Conservation (phyloP, 2,113 vertebrate species). For the Herpetotheres cachinnans region DNA sequence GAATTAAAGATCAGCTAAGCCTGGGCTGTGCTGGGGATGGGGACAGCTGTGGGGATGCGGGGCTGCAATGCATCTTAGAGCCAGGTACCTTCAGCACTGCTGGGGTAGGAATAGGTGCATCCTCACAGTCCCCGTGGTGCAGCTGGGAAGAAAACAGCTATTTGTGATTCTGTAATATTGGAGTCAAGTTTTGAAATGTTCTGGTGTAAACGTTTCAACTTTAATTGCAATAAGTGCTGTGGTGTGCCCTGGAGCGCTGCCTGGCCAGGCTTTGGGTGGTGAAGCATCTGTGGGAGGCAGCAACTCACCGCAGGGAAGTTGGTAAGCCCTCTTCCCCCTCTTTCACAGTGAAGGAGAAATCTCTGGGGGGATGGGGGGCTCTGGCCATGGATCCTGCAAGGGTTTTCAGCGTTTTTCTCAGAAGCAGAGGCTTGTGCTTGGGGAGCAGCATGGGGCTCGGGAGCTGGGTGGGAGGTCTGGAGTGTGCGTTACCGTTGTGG, state of each 20-base stretch:
- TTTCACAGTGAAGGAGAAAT: background rate
- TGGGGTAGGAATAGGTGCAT: too few relatives aligned
- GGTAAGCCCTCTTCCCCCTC: background rate
- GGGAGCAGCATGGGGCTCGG: background rate
- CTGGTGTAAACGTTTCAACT: accelerated
- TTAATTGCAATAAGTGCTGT: accelerated
- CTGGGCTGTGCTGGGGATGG: background rate
- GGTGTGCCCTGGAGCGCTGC: accelerated
- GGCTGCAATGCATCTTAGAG: accelerated
- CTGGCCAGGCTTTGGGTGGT: accelerated
- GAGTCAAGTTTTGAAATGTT: background rate
- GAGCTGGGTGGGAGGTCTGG: accelerated
- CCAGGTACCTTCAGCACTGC: accelerated
- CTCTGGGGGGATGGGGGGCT: accelerated
- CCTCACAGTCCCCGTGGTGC: accelerated
- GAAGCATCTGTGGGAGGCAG: accelerated
- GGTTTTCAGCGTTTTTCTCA: accelerated
- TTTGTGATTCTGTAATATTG: accelerated
- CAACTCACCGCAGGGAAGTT: accelerated
- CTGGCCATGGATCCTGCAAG: accelerated
- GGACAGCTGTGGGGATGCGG: background rate
- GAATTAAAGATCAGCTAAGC: background rate
- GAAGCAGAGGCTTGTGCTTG: background rate
- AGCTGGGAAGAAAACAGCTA: background rate
- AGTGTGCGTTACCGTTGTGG: accelerated